Evolutionary conservation across 2,797 vertebrate genomes (phyloP).

Genomic region (Malacoraja senta): DNA sequence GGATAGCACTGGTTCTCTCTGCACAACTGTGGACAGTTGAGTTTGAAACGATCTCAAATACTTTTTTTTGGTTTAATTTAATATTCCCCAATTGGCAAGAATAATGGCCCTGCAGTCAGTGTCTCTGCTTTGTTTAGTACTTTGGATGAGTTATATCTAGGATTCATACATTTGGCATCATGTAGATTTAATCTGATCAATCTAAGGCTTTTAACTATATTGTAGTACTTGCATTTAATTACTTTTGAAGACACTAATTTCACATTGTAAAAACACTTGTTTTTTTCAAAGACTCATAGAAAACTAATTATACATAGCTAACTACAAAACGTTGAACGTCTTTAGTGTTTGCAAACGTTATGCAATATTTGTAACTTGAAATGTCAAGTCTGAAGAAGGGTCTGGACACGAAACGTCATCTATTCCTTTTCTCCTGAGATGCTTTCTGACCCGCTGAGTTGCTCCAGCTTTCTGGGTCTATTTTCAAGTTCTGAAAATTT

Average conservation of each 20-base stretch:
- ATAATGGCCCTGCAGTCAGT: neutral
- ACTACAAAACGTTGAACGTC: neutral
- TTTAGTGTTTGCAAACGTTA: neutral
- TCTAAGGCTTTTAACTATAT: conserved; percentile 17
- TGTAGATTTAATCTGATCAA: neutral
- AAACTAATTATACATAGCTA: neutral
- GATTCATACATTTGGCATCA: neutral
- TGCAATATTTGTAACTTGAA: neutral
- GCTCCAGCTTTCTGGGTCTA: too few relatives aligned
- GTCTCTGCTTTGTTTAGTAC: neutral
- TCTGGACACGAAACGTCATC: too few relatives aligned
- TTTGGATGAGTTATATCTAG: neutral
- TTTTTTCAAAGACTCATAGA: neutral
- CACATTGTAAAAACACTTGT: neutral
- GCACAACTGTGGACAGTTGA: neutral
- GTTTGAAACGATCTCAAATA: neutral
- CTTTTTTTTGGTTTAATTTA: neutral
- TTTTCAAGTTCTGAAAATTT: conserved; percentile 7
- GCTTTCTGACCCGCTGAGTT: too few relatives aligned
- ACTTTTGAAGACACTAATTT: conserved; percentile 9
- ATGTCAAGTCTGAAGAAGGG: neutral
- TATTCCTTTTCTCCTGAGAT: too few relatives aligned
- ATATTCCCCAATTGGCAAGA: conserved; percentile 5
- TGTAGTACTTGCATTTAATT: conserved; percentile 17
- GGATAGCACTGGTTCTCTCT: neutral